Evolutionary conservation across 2,113 vertebrate species (phyloP), one percentile per base, ranked within the genome.

Genomic region (Herpetotheres cachinnans): DNA sequence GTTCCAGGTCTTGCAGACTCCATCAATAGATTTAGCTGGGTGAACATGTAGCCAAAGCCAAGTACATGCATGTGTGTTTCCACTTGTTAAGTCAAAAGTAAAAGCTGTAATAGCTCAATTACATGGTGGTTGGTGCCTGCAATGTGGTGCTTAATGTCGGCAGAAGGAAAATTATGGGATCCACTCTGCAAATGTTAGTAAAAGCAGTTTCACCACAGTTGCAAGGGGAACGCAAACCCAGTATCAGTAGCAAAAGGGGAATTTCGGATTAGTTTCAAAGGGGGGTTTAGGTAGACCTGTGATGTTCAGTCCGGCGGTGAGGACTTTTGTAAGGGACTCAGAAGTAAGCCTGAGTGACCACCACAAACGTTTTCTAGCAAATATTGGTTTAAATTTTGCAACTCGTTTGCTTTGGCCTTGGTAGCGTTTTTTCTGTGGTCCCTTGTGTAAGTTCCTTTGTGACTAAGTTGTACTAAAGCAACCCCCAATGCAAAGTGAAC

Each of bases 331-430:
- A 10, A 73, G 22, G n/a, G 78, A 61, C 55, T 62, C 42, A 6
- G 34, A 72, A 85, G 36, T 13, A 29, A n/a, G 38, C 44, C 54
- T 80, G 82, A 70, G 74, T 81, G 93, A 76, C 82, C 71, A 83
- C 46, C 67, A 36, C 71, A 71, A 94, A 95, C 12, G 19, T 90
- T 95, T 83, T 80, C 86, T 85, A 71, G 89, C 84, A 96, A 97
- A 97, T 93, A 97, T 95, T 97, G 82, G 74, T 83, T 97, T 84
- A 92, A 63, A 81, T 94, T 96, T 89, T 96, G 96, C 93, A 97
- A 94, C 50, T 78, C 46, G 20, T 83, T 93, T 97, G 87, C 87
- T 92, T 76, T 94, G 94, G 74, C 96, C 82, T 77, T 59, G 24
- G 42, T 27, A 50, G 26, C 0, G 1, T 14, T 27, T 74, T 87